Conservation (phyloP, 2,888 invertebrate genomes). For the Junonia oenone region DNA sequence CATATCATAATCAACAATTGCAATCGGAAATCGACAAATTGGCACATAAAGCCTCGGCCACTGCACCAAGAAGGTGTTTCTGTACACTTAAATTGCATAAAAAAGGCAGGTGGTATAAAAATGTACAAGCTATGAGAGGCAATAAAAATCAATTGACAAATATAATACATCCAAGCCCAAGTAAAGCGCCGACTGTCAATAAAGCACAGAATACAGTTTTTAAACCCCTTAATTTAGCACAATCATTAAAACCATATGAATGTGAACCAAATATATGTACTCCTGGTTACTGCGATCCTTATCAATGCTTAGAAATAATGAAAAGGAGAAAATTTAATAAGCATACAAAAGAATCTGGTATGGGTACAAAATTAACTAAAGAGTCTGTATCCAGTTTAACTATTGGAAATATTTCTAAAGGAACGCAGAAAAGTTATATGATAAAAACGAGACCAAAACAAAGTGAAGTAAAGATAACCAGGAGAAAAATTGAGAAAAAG, state of each 20-base stretch:
- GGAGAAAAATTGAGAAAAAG: neutral
- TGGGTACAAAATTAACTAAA: slow-evolving; percentile 4
- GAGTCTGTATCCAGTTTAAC: slow-evolving; percentile 17
- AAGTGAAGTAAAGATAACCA: slow-evolving; percentile 1
- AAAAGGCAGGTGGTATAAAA: slow-evolving; percentile 20
- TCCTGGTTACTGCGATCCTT: slow-evolving; percentile 37
- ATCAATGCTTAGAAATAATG: slow-evolving; percentile 37
- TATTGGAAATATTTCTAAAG: slow-evolving; percentile 3
- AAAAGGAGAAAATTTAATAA: slow-evolving; percentile 26
- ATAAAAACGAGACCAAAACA: slow-evolving; percentile 2
- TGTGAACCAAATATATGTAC: slow-evolving; percentile 39
- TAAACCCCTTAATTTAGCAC: slow-evolving; percentile 8
- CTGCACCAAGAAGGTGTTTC: slow-evolving; percentile 39
- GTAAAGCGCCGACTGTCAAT: slow-evolving; percentile 14
- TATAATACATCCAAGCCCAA: neutral
- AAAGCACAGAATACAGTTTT: slow-evolving; percentile 30
- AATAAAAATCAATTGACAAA: neutral
- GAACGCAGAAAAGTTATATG: slow-evolving; percentile 4
- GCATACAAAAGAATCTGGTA: slow-evolving; percentile 12
- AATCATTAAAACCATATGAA: slow-evolving; percentile 33
- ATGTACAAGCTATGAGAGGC: neutral
- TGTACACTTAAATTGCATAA: slow-evolving; percentile 38
- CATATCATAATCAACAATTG: slow-evolving; percentile 4
- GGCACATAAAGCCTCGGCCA: slow-evolving; percentile 27
- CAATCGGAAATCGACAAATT: slow-evolving; percentile 7